These are phyloP conservation scores for Campylomormyrus tamandua DNA, from an alignment of 2,113 vertebrate genomes.

Conservation along the genomic window DNA sequence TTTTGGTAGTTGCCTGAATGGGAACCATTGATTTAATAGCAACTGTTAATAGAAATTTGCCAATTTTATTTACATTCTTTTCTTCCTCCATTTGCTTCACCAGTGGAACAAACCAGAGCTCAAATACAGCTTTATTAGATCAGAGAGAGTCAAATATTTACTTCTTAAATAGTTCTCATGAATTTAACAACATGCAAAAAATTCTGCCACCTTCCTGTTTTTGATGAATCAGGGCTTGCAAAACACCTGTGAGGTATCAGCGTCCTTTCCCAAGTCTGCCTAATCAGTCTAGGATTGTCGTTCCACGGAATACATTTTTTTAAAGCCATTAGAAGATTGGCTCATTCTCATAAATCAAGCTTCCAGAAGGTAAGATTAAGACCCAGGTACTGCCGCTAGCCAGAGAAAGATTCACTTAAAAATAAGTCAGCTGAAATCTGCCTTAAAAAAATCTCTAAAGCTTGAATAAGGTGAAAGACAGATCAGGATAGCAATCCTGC, in stretches of 20 bases:
- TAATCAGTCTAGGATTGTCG: not conserved
- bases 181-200: not conserved
- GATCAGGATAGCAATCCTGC: not conserved
- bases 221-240: not conserved
- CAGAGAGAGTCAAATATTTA: not conserved
- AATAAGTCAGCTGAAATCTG: not conserved
- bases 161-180: not conserved
- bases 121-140: no score
- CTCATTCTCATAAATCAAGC: slow-evolving; percentile 15
- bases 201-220: not conserved
- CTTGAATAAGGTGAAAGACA: not conserved
- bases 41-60: not conserved
- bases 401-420: not conserved
- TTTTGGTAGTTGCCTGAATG: not conserved
- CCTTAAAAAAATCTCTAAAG: not conserved
- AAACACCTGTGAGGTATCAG: not conserved
- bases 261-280: not conserved
- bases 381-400: not conserved
- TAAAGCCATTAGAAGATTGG: slow-evolving; percentile 13
- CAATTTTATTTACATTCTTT: not conserved
- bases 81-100: not conserved
- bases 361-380: not conserved
- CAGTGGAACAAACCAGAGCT: not conserved
- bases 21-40: not conserved
- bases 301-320: slow-evolving; percentile 26